A percentile compares a stretch with the other conserved stretches of the same genome.
These are phyloP conservation scores for Thalassarche chlororhynchos DNA, from an alignment of 2,113 vertebrate species.

Conservation along the genomic window DNA sequence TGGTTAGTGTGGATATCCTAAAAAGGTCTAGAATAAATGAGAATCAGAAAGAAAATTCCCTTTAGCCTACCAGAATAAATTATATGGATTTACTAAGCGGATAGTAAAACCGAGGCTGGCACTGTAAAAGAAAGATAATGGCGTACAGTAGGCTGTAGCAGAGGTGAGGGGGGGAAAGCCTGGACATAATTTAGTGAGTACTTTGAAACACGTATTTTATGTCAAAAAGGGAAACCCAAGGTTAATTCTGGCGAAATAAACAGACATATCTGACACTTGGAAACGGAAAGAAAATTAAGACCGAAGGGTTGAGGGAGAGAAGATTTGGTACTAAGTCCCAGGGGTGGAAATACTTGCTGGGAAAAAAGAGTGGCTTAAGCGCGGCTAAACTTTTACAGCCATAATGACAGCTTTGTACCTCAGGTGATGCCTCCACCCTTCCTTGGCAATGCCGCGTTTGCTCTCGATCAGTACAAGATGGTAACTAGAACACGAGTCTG, in stretches of 20 bases:
- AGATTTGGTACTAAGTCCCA: not conserved
- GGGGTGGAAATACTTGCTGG: not conserved
- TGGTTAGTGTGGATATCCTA: not conserved
- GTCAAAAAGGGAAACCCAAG: not conserved
- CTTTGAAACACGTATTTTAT: conserved; percentile 47
- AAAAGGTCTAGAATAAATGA: conserved; percentile 25
- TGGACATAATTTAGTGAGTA: not conserved
- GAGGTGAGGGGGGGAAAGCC: not conserved
- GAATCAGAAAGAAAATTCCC: conserved; percentile 11
- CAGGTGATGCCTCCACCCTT: not conserved
- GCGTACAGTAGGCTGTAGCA: not conserved
- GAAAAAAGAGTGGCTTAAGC: not conserved
- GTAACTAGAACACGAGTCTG: not conserved
- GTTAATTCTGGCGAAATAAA: not conserved
- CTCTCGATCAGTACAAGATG: not conserved
- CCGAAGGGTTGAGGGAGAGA: not conserved
- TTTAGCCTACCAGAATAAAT: conserved; percentile 39
- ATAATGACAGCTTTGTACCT: not conserved
- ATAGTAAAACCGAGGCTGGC: not conserved
- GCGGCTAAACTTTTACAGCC: not conserved
- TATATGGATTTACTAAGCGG: conserved; percentile 37
- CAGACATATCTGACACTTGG: not conserved
- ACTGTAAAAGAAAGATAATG: conserved; percentile 1
- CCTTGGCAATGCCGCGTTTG: not conserved
- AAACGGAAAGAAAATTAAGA: not conserved